Evolutionary conservation across 1,140 invertebrate species (phyloP), one percentile per base, ranked within the genome.

Genomic region (Wiebesia pumilae): DNA sequence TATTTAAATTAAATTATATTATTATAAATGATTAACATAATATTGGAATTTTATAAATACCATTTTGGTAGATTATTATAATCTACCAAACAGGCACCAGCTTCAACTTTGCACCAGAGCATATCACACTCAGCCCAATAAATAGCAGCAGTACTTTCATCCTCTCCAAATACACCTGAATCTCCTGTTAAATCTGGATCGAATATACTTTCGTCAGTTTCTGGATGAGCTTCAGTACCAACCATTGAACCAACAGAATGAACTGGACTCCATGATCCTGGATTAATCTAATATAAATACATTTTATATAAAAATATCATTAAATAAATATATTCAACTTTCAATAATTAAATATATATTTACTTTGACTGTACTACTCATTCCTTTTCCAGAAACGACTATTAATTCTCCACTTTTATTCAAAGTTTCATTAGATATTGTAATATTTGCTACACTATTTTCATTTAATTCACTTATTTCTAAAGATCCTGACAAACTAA

Each of bases 231-330:
- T 94, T 97, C 97, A 90, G 96, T 96, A 24, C 96, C 97, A 21
- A 95, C 93, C 92, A 97, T 96, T 54, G 97, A 97, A 10, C 97
- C 97, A 24, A 97, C 96, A 88, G 96, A 97, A 88, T 96, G 95
- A 24, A 97, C 96, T 27, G 97, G 97, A 91, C 96, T 97, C 97
- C 97, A 97, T 35, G 96, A 96, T 90, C 96, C 95, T 54, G 96
- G 96, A 94, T 97, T 97, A 87, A 94, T 91, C 92, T 93, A 33
- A 38, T 24, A 67, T 81, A 79, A 83, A 75, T 83, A 67, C 43
- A 38, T 82, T 71, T 47, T 78, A 35, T 65, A 83, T 87, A 65
- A 81, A 85, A 85, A 65, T 73, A 62, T 33, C 12, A 73, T 67
- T 19, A 38, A 79, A 14, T 33, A 27, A 77, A 27, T 54, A n/a